Evolutionary conservation across 1,140 invertebrate genomes (phyloP), one percentile per base, ranked within the genome.

Genomic region (Mercenaria mercenaria): DNA sequence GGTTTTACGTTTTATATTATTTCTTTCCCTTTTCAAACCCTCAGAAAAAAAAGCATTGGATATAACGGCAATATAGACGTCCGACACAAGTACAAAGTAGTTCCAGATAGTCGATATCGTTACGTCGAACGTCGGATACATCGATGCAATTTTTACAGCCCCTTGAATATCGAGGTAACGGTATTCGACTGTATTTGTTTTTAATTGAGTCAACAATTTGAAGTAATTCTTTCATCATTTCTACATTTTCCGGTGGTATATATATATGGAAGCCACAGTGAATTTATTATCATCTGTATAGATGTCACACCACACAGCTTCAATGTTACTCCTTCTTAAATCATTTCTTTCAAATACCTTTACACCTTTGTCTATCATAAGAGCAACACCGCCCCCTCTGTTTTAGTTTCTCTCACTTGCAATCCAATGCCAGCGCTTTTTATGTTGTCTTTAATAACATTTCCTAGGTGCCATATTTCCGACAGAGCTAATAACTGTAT

Each of bases 261-360:
- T 67, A 29, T 72, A 72, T 32, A 72, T 32, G 10, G 69, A 72
- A 11, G 3, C 32, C 8, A 72, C 18, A 10, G 34, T 4, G n/a
- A 32, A 72, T 34, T 32, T 29, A 29, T 8, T 11, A n/a, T 32
- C 34, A 8, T 72, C 69, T 18, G 32, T 50, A 29, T 79, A 79
- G 3, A 79, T 13, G 18, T 79, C 26, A 37, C 39, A 41, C 76
- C 76, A 79, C 4, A 79, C 76, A 47, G 76, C 76, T 43, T 79
- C 76, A 79, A 79, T 29, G 10, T 79, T 18, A 79, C 15, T 41
- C 18, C 34, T 29, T 3, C 26, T 47, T 26, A 79, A 29, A 79
- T 79, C 76, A 47, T 79, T 41, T 50, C 76, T 79, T 79, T 79
- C 76, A 79, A 79, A 79, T n/a, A 47, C 20, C 47, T 79, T 79